Conservation (phyloP, 2,113 vertebrate species). For the Notechis scutatus region DNA sequence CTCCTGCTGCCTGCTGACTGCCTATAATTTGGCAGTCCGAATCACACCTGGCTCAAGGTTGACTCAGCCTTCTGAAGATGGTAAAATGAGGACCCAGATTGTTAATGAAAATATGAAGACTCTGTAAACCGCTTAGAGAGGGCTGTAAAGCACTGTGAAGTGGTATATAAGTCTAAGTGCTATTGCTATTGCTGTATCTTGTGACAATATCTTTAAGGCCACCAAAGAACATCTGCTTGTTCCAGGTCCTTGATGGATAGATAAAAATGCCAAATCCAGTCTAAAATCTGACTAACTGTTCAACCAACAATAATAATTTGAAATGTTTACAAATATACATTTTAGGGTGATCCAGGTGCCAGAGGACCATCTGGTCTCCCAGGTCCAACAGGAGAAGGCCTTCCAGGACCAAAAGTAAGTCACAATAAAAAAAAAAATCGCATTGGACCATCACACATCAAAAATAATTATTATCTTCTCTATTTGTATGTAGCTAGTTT, state of each 20-base stretch:
- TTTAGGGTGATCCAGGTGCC: conserved; percentile 82
- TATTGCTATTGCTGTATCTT: not conserved
- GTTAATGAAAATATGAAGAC: too few relatives aligned
- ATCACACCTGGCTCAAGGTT: too few relatives aligned
- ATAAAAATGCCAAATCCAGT: not conserved
- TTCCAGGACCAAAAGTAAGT: conserved; percentile 82
- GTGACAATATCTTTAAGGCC: not conserved
- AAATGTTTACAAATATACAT: conserved; percentile 28
- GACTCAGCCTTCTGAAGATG: too few relatives aligned
- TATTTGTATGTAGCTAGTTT: not conserved
- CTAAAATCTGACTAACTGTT: not conserved
- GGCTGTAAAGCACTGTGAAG: too few relatives aligned
- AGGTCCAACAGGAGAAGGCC: conserved; percentile 80
- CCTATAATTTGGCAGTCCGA: too few relatives aligned
- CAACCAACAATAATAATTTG: not conserved
- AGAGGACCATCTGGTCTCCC: conserved; percentile 78
- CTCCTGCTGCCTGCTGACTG: too few relatives aligned
- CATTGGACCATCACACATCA: not conserved
- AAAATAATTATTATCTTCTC: not conserved
- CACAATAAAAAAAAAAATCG: conserved; percentile 2
- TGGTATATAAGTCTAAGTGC: too few relatives aligned
- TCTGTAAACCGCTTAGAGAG: too few relatives aligned
- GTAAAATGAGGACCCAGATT: too few relatives aligned
- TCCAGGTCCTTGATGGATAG: not conserved
- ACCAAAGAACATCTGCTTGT: not conserved